Conservation (phyloP, 2,797 vertebrate species). For the Coregonus sp. region DNA sequence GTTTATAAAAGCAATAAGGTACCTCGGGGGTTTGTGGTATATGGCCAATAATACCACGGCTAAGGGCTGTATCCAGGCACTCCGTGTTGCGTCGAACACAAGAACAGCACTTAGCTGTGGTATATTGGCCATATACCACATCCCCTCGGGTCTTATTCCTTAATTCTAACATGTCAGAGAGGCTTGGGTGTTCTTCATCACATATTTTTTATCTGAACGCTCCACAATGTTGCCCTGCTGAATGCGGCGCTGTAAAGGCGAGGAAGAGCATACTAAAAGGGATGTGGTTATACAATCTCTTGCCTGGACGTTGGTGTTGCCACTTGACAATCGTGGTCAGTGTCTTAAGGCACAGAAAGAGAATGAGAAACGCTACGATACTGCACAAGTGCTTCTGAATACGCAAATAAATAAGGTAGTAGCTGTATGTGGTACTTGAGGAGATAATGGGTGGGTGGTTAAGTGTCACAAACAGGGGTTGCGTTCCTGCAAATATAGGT, state of each 20-base stretch:
- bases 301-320: conserved; percentile 9
- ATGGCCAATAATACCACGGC: too few species aligned
- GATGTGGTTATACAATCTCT: conserved; percentile 21
- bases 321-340: conserved; percentile 7
- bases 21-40: too few species aligned
- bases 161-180: too few species aligned
- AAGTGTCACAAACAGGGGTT: neutral
- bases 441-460: neutral
- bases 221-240: too few species aligned
- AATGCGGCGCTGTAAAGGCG: neutral
- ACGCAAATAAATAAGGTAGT: neutral
- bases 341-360: conserved; percentile 33
- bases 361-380: neutral
- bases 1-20: too few species aligned
- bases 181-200: too few species aligned
- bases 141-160: too few species aligned
- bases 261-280: neutral
- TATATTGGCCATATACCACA: too few species aligned
- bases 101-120: too few species aligned
- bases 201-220: too few species aligned
- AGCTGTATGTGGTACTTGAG: neutral
- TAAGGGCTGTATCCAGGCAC: too few species aligned
- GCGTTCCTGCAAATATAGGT: neutral
- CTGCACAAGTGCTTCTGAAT: neutral
- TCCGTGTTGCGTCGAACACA: too few species aligned